Evolutionary conservation across 2,797 vertebrate species (phyloP).

Genomic region (Artibeus lituratus): DNA sequence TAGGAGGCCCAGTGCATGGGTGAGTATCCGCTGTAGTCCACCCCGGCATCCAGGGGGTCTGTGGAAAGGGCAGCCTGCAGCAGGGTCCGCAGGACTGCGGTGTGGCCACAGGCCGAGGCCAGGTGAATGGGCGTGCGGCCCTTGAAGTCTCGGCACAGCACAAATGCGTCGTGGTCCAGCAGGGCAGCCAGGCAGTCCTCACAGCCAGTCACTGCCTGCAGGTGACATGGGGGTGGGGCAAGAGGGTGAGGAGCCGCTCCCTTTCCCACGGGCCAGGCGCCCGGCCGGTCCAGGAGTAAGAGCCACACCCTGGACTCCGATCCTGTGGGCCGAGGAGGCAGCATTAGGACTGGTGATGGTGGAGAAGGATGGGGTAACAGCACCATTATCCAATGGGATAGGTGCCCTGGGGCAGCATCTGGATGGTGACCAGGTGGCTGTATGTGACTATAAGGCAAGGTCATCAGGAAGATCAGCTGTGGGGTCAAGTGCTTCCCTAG

Average conservation of each 20-base stretch:
- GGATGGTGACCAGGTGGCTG: neutral
- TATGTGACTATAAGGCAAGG: neutral
- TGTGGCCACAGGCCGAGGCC: slow-evolving; percentile 93
- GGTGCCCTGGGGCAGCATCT: neutral
- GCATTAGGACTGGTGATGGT: neutral
- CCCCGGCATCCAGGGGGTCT: slow-evolving; percentile 92
- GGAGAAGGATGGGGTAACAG: neutral
- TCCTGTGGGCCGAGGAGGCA: neutral
- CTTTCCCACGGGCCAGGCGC: neutral
- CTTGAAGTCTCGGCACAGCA: slow-evolving; percentile 93
- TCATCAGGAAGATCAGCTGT: neutral
- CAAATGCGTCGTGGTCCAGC: slow-evolving; percentile 94
- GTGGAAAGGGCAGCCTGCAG: slow-evolving; percentile 90
- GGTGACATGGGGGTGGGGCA: neutral
- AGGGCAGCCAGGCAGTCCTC: slow-evolving; percentile 94
- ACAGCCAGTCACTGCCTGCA: slow-evolving; percentile 92
- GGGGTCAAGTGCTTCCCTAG: neutral
- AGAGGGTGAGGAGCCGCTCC: neutral
- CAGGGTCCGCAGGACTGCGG: slow-evolving; percentile 89
- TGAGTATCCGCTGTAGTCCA: slow-evolving; percentile 96
- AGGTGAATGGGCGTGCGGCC: slow-evolving; percentile 96
- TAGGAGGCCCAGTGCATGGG: slow-evolving; percentile 98
- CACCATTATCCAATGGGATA: neutral
- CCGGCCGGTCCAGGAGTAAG: neutral
- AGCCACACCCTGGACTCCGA: neutral